Evolutionary conservation across 2,888 invertebrate species (phyloP), one percentile per base, ranked within the genome.

Genomic region (Diachrysia chrysitis): DNA sequence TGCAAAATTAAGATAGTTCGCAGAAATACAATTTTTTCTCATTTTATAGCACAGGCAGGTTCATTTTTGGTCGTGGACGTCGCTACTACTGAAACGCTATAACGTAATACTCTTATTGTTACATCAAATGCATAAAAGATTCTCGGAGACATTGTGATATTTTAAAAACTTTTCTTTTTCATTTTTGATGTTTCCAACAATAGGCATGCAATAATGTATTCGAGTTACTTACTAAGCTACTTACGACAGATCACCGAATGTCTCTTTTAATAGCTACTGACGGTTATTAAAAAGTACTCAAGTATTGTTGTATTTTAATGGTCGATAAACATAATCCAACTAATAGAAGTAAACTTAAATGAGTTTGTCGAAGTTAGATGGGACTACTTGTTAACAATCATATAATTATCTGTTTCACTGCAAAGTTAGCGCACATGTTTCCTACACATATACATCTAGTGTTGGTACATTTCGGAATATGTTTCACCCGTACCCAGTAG

Each of bases 391-490:
- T 29, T 6, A 57, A 25, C 32, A 19, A 12, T 48, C 48, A 48
- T 48, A 48, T 23, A 42, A 54, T 69, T 16, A 54, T 58, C 37
- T 16, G 19, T 14, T 66, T 35, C 21, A 55, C 29, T 16, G 32
- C 19, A 29, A 35, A 51, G 21, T 53, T 66, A 12, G n/a, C n/a
- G 17, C 60, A 73, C 59, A 54, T 35, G 29, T 29, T 17, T 17
- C 32, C n/a, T 4, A 56, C 19, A 29, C 32, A 12, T 12, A 10
- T 9, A 51, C 59, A 51, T 16, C 29, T 17, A 16, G 16, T 32
- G 32, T 48, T 29, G 51, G 19, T 21, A 21, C 12, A 17, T 57
- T 60, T 32, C 57, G 17, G 17, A 58, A 29, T 17, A n/a, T 54
- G 32, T 59, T 62, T 19, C 48, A 23, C 17, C 23, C n/a, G 25